Base-by-base conservation (phyloP, 2,888 invertebrate species). In the Cerastis leucographa region DNA sequence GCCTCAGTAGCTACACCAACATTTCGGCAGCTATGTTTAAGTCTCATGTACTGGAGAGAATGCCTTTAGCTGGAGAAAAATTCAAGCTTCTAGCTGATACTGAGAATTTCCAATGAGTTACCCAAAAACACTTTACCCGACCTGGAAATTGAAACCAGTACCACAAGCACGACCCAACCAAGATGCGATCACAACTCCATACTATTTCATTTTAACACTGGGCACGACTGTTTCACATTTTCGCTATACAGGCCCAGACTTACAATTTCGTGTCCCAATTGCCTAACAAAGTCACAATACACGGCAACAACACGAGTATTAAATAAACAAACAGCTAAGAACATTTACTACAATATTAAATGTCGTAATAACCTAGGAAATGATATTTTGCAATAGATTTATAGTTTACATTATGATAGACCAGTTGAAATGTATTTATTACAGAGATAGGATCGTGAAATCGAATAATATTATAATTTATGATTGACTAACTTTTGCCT, bases 331-430 rank as follows among this genome's bases (percentile, higher is more conserved):
- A 75, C 62, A 25, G 40, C 68, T 54, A 7, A 46, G 25, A 72
- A 67, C 65, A 72, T 84, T 74, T 54, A 76, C 44, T 29, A 81
- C 61, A 40, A 68, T 61, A 83, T 77, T 64, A 72, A 66, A 71
- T 84, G 82, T 84, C 61, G 84, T 66, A 76, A 78, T 72, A 81
- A 78, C 66, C 71, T 40, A 78, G 84, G 84, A 84, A 85, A 78
- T 79, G 17, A 71, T 49, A 76, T 77, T 77, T 73, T 69, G 78
- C 85, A 74, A 75, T 25, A 46, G 42, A 84, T 85, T 84, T 84
- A 84, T 85, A 69, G 83, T 78, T 84, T 65, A 78, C 66, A 75
- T 74, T 84, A 85, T 61, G 82, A 73, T 81, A 75, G 69, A 75
- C 19, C 71, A 44, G 75, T 73, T 84, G 82, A 76, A 76, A 85